Base-by-base conservation (phyloP, 2,888 invertebrate species). In the Acholoe squamosa region DNA sequence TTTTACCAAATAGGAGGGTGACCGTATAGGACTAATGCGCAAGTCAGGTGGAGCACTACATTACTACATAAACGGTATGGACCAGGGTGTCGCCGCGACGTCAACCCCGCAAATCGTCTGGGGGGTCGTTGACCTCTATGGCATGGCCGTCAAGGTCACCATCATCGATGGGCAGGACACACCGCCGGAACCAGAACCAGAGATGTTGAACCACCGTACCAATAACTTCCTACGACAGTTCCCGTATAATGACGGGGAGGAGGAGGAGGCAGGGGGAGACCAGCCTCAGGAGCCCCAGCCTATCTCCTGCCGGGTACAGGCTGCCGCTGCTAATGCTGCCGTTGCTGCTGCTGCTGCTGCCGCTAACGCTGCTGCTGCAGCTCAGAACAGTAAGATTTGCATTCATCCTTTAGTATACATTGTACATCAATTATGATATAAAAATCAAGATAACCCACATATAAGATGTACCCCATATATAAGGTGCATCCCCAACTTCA, bases 101-200 rank as follows among this genome's bases (percentile, higher is more conserved):
- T 97, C 97, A 94, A 97, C 98, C 0, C 97, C 98, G 0, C 96
- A 97, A 52, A 97, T 97, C 77, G 97, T 98, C 1, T 99, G 98
- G 98, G 99, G 98, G 7, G 99, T 99, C 51, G 98, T 99, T 61
- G 99, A 99, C 96, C 96, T 99, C 0, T 99, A 99, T 94, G 99
- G 95, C 33, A 95, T 95, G 95, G 95, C 95, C 5, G 95, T 95
- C 91, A 96, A 95, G 92, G 95, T 95, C 54, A 95, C 95, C 67
- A 95, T 95, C 61, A 91, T 95, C 10, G 95, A 95, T 90, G 91
- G 93, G n/a, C 93, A 92, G 54, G 94, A 94, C 16, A 28, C 22
- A 3, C 51, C 33, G 28, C 61, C 89, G 22, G 51, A 88, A n/a
- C 43, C 43, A 3, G 84, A 84, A 52, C 43, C 89, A 12, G 89